Percentiles rank a stretch among this genome's conserved stretches.
phyloP scores from a whole-genome alignment of 2,888 invertebrate genomes.

The Gymnosoma rotundatum region DNA sequence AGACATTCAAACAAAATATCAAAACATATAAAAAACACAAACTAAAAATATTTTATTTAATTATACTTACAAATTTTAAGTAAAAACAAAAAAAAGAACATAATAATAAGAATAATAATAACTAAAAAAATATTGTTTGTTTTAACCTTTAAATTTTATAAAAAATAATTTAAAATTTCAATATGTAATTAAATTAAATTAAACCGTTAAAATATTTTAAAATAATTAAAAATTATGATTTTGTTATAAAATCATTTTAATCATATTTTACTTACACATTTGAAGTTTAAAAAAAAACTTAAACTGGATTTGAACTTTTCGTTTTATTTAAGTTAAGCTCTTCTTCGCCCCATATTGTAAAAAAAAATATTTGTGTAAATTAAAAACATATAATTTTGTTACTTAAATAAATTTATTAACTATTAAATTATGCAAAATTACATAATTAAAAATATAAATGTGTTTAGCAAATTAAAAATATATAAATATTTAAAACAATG shows the following conservation, averaged over 20 bases:
- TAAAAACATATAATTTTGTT: conserved; percentile 57
- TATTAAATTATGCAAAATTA: conserved; percentile 61
- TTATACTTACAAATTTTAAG: conserved; percentile 24
- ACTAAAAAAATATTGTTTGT: conserved; percentile 50
- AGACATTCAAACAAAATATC: conserved; percentile 37
- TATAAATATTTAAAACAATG: conserved; percentile 12
- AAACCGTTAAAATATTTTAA: conserved; percentile 35
- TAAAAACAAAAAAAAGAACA: conserved; percentile 1
- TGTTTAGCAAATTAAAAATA: conserved; percentile 67
- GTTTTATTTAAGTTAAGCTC: background rate
- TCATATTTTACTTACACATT: background rate
- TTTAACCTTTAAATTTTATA: conserved; percentile 62
- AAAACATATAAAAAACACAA: conserved; percentile 1
- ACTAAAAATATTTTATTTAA: conserved; percentile 19
- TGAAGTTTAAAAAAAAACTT: background rate
- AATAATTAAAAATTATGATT: too few species aligned
- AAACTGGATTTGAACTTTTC: background rate
- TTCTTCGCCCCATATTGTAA: background rate
- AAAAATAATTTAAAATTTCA: conserved; percentile 44
- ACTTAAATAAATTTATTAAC: conserved; percentile 58
- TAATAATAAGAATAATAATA: conserved; percentile 12
- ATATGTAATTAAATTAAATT: conserved; percentile 25
- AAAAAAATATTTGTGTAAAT: background rate
- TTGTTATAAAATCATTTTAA: too few species aligned
- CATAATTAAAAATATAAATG: conserved; percentile 65